Evolutionary conservation across 1,140 invertebrate genomes (phyloP), one percentile per base, ranked within the genome.

Genomic region (Acromyrmex echinatior): DNA sequence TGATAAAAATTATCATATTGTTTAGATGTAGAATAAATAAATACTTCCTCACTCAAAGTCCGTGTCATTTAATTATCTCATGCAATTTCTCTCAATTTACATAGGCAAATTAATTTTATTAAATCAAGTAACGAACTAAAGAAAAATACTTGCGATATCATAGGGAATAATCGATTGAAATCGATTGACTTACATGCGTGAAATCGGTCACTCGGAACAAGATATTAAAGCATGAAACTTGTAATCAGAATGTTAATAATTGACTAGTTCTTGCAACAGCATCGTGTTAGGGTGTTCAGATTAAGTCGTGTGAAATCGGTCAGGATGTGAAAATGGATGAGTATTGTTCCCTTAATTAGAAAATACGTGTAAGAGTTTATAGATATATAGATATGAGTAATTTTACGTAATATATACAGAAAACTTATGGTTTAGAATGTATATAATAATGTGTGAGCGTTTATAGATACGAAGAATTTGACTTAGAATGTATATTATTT

Each of bases 231-330:
- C 7, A 18, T 28, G 7, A 76, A 77, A 12, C 53, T 60, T 14
- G 18, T 77, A 60, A 60, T 77, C n/a, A 9, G 12, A 45, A 77
- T 16, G n/a, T 12, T 74, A 74, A 76, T 35, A 77, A 77, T 60
- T 60, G 31, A 21, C 58, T 62, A 45, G 4, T 78, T 78, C 12
- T 66, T 68, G n/a, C 28, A 21, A 39, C 7, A 21, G n/a, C 62
- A 18, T 21, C 21, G 58, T 56, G n/a, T 68, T 68, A 80, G n/a
- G 49, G 9, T 2, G 56, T 68, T n/a, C n/a, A 68, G 63, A 80
- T 80, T 80, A 53, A 56, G 49, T 56, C 49, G 63, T 68, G 63
- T 68, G 78, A 80, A 80, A 60, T 68, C 49, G 63, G 49, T 21
- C 45, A 28, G n/a, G 45, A 45, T 62, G 63, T 56, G 78, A 49